phyloP scores from a whole-genome alignment of 2,797 vertebrate genomes.

The Lophotriccus pileatus region DNA sequence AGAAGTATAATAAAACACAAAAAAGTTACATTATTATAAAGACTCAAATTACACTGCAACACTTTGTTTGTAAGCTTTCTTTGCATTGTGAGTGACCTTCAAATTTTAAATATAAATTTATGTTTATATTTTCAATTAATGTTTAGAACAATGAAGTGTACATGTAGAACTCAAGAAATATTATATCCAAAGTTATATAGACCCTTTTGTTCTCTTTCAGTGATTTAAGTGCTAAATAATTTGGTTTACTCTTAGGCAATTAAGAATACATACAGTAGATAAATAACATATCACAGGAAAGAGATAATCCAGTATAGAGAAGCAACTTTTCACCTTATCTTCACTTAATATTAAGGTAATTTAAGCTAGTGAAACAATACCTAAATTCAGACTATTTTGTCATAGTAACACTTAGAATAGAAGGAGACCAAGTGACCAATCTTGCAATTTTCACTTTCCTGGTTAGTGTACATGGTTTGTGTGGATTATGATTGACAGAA shows the following conservation, averaged over 20 bases:
- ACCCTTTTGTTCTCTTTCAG: background rate
- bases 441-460: background rate
- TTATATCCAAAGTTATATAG: background rate
- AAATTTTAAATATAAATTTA: background rate
- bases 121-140: background rate
- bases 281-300: background rate
- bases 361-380: background rate
- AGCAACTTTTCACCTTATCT: background rate
- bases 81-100: background rate
- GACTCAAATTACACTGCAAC: background rate
- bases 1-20: background rate
- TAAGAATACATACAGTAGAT: background rate
- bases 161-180: background rate
- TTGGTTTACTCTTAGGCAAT: background rate
- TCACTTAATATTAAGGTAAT: background rate
- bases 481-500: background rate
- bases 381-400: background rate
- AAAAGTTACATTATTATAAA: background rate
- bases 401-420: background rate
- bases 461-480: background rate
- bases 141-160: background rate
- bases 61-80: background rate
- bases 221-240: background rate
- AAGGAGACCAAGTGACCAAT: background rate
- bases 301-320: background rate